These are phyloP conservation scores for Myripristis murdjan DNA, from an alignment of 2,797 vertebrate species.

Conservation along the genomic window DNA sequence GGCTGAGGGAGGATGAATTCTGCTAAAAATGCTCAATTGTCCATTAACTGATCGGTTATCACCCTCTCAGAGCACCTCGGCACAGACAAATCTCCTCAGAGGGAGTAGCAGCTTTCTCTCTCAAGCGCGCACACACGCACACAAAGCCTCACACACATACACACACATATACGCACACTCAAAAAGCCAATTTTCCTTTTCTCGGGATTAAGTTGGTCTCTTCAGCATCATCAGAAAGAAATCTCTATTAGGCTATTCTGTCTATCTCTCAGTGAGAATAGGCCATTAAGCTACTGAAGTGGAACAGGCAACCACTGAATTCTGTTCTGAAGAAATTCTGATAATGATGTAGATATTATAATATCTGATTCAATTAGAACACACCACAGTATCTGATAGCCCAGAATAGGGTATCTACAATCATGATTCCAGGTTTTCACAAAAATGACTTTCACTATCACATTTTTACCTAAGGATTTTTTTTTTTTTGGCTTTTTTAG, in stretches of 20 bases:
- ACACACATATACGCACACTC: not conserved
- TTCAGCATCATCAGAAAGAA: conserved; percentile 69
- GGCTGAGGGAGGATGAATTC: not conserved
- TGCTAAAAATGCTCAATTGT: conserved; percentile 24
- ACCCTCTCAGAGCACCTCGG: conserved; percentile 30
- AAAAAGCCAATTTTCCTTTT: conserved; percentile 60
- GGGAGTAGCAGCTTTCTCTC: conserved; percentile 8
- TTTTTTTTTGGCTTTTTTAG: conserved; percentile 36
- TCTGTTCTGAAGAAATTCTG: conserved; percentile 49
- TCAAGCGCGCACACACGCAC: conserved; percentile 21
- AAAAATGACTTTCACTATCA: conserved; percentile 34
- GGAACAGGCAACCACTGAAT: conserved; percentile 61
- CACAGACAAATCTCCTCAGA: conserved; percentile 13
- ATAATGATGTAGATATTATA: conserved; percentile 61
- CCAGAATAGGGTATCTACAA: conserved; percentile 40
- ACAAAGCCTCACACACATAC: conserved; percentile 15
- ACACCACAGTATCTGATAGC: conserved; percentile 36
- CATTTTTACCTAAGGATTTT: conserved; percentile 26
- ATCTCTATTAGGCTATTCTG: conserved; percentile 66
- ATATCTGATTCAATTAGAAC: conserved; percentile 73
- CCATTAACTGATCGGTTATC: conserved; percentile 43
- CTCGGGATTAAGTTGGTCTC: conserved; percentile 65
- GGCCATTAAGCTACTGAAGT: conserved; percentile 67
- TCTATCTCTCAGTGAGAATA: conserved; percentile 50
- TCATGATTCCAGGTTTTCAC: conserved; percentile 46